These are phyloP conservation scores for Clusia tigrina DNA, from an alignment of 2,888 invertebrate species.

Conservation along the genomic window DNA sequence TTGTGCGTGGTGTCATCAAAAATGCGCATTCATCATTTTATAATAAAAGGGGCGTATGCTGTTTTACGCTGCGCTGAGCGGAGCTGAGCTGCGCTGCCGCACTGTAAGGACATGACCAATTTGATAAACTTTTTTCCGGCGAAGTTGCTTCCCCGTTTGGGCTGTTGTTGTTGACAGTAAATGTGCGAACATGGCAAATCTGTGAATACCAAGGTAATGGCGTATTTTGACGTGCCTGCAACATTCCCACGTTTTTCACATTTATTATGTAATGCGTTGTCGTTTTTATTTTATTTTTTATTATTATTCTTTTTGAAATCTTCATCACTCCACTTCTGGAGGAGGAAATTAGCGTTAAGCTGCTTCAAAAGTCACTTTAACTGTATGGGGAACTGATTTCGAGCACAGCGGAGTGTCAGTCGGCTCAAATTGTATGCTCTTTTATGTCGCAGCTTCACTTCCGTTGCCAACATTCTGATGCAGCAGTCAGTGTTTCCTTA, in stretches of 20 bases:
- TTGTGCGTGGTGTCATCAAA: conserved; percentile 30
- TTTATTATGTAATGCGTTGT: conserved; percentile 32
- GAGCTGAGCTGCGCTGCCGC: conserved; percentile 4
- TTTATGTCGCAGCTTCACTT: too few species aligned
- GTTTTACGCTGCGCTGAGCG: conserved; percentile 12
- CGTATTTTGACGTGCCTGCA: conserved; percentile 10
- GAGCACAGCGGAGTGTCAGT: too few species aligned
- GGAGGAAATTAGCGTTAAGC: too few species aligned
- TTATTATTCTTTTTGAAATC: too few species aligned
- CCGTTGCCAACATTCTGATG: too few species aligned
- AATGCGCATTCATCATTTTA: conserved; percentile 41
- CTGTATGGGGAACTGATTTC: too few species aligned
- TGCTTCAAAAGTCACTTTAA: too few species aligned
- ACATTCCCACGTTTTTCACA: conserved; percentile 35
- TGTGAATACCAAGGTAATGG: background rate
- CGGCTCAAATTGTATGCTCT: too few species aligned
- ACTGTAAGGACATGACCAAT: conserved; percentile 12
- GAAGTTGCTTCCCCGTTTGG: background rate
- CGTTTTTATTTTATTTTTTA: too few species aligned
- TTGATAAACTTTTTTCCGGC: background rate
- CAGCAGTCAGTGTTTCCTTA: too few species aligned
- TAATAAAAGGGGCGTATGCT: conserved; percentile 18
- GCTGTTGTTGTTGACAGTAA: conserved; percentile 11
- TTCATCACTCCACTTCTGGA: too few species aligned
- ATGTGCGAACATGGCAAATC: conserved; percentile 36